A percentile compares a stretch with the other conserved stretches of the same genome.
Evolutionary conservation across 2,888 invertebrate genomes (phyloP).

Genomic region (Trisateles emortualis): DNA sequence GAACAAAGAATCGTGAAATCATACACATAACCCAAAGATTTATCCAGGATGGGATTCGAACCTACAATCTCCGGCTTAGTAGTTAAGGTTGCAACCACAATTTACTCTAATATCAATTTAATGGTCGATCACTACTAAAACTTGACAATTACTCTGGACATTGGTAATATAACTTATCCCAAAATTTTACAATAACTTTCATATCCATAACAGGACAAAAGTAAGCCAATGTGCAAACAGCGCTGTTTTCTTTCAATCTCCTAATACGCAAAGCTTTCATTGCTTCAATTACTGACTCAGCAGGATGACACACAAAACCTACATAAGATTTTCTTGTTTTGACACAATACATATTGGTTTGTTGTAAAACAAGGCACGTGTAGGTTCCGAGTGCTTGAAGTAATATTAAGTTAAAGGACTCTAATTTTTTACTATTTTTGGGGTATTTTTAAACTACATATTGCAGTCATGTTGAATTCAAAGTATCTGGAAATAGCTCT

Average conservation of each 20-base stretch:
- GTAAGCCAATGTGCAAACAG: not conserved
- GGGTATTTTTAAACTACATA: conserved; percentile 21
- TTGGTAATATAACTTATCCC: too few species aligned
- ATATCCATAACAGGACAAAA: not conserved
- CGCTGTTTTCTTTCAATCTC: not conserved
- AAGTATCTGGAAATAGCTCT: too few species aligned
- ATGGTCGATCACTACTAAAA: too few species aligned
- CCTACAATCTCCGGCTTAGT: too few species aligned
- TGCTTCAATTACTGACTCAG: not conserved
- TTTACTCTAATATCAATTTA: too few species aligned
- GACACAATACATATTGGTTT: not conserved
- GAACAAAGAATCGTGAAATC: too few species aligned
- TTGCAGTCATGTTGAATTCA: too few species aligned
- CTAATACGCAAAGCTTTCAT: not conserved
- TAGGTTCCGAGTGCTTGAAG: conserved; percentile 16
- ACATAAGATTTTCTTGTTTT: not conserved
- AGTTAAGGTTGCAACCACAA: too few species aligned
- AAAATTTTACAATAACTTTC: not conserved
- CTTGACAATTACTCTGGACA: too few species aligned
- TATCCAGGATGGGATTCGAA: too few species aligned
- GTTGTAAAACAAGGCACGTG: conserved; percentile 11
- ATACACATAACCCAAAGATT: too few species aligned
- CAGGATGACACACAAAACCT: not conserved
- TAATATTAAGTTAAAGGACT: conserved; percentile 18
- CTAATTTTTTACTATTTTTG: conserved; percentile 26